Conservation (phyloP, 2,797 vertebrate species). For the Pyrocephalus nanus region DNA sequence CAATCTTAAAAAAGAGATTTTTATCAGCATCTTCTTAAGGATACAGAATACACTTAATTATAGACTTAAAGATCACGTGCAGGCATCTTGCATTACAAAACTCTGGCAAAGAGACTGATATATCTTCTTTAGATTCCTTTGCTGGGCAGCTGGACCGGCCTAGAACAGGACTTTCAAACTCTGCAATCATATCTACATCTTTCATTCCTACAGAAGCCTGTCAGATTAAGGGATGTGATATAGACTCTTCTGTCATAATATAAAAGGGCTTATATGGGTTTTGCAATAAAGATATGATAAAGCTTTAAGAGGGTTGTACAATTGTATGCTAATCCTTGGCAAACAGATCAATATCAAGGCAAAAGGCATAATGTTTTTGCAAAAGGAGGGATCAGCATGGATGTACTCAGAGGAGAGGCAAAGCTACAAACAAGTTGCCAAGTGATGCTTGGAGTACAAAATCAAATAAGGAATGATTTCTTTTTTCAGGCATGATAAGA, state of each 20-base stretch:
- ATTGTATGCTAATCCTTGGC: constrained; percentile 38
- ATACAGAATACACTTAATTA: not conserved
- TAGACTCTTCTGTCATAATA: constrained; percentile 10
- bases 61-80: not conserved
- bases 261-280: constrained; percentile 19
- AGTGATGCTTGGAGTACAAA: not conserved
- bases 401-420: not conserved
- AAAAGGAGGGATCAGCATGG: not conserved
- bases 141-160: not conserved
- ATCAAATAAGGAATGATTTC: constrained; percentile 14
- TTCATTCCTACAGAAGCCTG: constrained; percentile 23
- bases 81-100: not conserved
- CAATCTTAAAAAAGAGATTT: not conserved
- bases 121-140: not conserved
- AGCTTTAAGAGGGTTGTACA: constrained; percentile 22
- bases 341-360: constrained; percentile 42
- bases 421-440: constrained; percentile 3
- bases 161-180: constrained; percentile 28
- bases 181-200: constrained; percentile 13
- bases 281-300: constrained; percentile 38
- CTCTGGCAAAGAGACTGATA: not conserved
- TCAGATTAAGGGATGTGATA: constrained; percentile 25
- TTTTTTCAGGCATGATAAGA: not conserved
- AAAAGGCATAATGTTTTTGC: constrained; percentile 27
- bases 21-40: not conserved